A percentile compares a stretch with the other conserved stretches of the same genome.
These are phyloP conservation scores for Antechinus stuartii DNA, from an alignment of 2,113 vertebrate genomes.

Conservation along the genomic window DNA sequence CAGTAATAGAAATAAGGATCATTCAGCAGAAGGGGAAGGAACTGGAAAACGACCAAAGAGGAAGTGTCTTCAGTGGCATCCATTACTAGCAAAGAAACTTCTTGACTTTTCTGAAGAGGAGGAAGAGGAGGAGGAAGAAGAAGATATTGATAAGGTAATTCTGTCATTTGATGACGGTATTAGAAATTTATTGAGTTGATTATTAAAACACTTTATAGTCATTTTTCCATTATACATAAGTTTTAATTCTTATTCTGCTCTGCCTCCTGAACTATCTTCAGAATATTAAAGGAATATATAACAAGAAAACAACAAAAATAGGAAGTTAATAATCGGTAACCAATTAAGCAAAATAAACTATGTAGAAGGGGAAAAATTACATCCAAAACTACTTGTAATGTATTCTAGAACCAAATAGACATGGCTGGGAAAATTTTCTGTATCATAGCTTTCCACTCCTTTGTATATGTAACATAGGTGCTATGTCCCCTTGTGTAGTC, in stretches of 20 bases:
- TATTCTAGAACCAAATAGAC: slow-evolving; percentile 40
- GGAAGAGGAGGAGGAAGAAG: slow-evolving; percentile 96
- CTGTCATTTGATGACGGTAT: background rate
- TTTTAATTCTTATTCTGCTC: slow-evolving; percentile 26
- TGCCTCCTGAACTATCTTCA: slow-evolving; percentile 49
- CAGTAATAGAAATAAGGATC: slow-evolving; percentile 94
- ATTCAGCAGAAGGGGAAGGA: slow-evolving; percentile 92
- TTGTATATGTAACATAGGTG: background rate
- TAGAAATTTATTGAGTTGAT: background rate
- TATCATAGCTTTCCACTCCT: slow-evolving; percentile 24
- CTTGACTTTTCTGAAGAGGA: slow-evolving; percentile 98
- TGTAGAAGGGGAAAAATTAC: background rate
- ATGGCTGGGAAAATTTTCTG: slow-evolving; percentile 41
- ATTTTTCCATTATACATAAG: slow-evolving; percentile 14
- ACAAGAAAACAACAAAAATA: slow-evolving; percentile 33
- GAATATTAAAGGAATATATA: slow-evolving; percentile 48
- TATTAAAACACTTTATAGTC: slow-evolving; percentile 14
- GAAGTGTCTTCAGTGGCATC: slow-evolving; percentile 99
- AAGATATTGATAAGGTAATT: slow-evolving; percentile 94
- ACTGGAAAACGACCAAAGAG: slow-evolving; percentile 95
- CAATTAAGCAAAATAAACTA: slow-evolving; percentile 27
- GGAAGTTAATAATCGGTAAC: slow-evolving; percentile 39
- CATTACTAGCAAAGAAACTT: slow-evolving; percentile 96
- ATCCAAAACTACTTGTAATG: slow-evolving; percentile 16
- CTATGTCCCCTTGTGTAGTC: background rate